Conservation (phyloP, 2,113 vertebrate species). For the Upupa epops region DNA sequence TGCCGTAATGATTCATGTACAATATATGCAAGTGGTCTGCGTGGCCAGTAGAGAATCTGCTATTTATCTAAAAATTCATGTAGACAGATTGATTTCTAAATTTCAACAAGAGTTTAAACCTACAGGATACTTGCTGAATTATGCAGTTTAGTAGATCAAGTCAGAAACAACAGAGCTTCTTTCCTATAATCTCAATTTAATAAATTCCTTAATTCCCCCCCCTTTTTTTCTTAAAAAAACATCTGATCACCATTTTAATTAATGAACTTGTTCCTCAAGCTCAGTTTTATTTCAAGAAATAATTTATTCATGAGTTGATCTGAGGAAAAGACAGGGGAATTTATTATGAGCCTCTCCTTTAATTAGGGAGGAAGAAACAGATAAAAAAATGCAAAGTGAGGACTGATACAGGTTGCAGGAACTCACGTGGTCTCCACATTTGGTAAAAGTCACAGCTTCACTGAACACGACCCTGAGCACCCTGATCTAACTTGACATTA, state of each 20-base stretch:
- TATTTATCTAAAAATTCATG: not conserved
- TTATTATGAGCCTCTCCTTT: not conserved
- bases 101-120: not conserved
- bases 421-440: not conserved
- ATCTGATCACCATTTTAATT: not conserved
- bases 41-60: not conserved
- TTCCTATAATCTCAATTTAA: not conserved
- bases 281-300: not conserved
- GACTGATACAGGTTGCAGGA: not conserved
- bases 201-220: accelerated
- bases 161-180: not conserved
- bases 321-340: not conserved
- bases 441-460: not conserved
- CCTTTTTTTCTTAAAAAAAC: not conserved
- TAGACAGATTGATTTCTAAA: not conserved
- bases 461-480: not conserved
- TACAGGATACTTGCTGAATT: not conserved
- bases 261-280: not conserved
- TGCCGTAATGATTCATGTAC: not conserved
- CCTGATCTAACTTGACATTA: not conserved
- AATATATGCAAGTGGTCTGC: not conserved
- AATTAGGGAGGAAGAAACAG: not conserved
- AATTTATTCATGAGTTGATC: not conserved
- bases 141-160: not conserved
- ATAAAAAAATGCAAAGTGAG: not conserved